A percentile compares a stretch with the other conserved stretches of the same genome.
phyloP scores from a whole-genome alignment of 2,888 invertebrate genomes.

The Tolmerus cingulatus region DNA sequence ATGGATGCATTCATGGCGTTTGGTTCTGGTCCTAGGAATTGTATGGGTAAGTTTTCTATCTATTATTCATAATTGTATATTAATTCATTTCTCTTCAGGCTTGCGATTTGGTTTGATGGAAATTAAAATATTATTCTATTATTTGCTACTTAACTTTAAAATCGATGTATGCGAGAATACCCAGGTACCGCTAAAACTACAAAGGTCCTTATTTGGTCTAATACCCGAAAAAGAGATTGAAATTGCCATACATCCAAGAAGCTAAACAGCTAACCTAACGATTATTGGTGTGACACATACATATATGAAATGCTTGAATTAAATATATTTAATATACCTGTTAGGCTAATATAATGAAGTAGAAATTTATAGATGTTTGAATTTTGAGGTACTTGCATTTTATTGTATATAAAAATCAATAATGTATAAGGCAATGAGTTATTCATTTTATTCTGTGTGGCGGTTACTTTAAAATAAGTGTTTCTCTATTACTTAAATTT shows the following conservation, averaged over 20 bases:
- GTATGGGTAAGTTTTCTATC: slow-evolving; percentile 65
- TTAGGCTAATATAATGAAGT: too few relatives aligned
- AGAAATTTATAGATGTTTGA: too few relatives aligned
- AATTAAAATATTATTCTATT: slow-evolving; percentile 58
- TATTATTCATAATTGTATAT: neutral
- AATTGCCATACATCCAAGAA: slow-evolving; percentile 53
- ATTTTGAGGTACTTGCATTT: too few relatives aligned
- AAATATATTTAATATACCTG: neutral
- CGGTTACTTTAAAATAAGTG: neutral
- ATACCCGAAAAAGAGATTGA: slow-evolving; percentile 58
- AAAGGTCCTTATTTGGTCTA: slow-evolving; percentile 53
- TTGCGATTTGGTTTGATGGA: slow-evolving; percentile 60
- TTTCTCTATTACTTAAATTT: too few relatives aligned
- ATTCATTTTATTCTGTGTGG: too few relatives aligned
- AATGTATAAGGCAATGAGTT: too few relatives aligned
- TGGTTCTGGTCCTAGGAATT: slow-evolving; percentile 70
- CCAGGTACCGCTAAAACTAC: slow-evolving; percentile 55
- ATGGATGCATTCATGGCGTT: slow-evolving; percentile 67
- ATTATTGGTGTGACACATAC: neutral
- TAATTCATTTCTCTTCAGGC: slow-evolving; percentile 51
- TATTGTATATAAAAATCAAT: too few relatives aligned
- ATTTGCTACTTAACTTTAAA: slow-evolving; percentile 57
- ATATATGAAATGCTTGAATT: neutral
- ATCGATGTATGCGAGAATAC: slow-evolving; percentile 55
- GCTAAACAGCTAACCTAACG: neutral